A percentile compares a stretch with the other conserved stretches of the same genome.
phyloP scores from a whole-genome alignment of 2,113 vertebrate species.

The Todiramphus saurophagus region DNA sequence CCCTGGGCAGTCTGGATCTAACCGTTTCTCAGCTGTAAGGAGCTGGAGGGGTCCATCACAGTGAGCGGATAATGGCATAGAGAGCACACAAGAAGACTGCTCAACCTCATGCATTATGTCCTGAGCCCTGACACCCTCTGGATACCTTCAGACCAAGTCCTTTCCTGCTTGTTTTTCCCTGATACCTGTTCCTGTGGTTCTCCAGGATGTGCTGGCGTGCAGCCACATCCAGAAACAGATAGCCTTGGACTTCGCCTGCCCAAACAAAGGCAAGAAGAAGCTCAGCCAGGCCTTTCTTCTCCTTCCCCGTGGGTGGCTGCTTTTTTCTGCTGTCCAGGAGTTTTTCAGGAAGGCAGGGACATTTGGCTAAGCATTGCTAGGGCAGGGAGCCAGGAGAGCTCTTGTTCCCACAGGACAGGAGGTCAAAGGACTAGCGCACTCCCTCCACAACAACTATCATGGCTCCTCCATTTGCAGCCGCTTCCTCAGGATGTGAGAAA shows the following conservation, averaged over 20 bases:
- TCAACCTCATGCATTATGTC: fast-evolving
- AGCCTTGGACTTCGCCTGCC: conserved; percentile 9
- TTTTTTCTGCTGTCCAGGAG: not conserved
- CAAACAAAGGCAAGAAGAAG: not conserved
- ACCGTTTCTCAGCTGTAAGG: fast-evolving
- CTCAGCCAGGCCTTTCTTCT: not conserved
- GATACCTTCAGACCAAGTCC: not conserved
- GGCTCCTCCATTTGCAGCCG: not conserved
- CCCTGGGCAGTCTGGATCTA: not conserved
- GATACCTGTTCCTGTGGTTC: not conserved
- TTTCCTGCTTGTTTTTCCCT: not conserved
- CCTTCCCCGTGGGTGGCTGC: not conserved
- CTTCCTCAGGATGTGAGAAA: conserved; percentile 41
- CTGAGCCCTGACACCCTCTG: not conserved
- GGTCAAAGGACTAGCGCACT: not conserved
- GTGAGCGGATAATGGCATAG: not conserved
- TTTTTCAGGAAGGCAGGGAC: not conserved
- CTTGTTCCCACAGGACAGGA: not conserved
- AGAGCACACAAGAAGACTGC: not conserved
- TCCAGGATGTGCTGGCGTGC: not conserved
- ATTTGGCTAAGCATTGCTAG: not conserved
- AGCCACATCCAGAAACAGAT: fast-evolving
- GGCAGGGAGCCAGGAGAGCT: not conserved
- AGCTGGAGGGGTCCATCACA: fast-evolving
- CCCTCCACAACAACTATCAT: fast-evolving